Base-by-base conservation (phyloP, 2,888 invertebrate species). In the Agonum fuliginosum region DNA sequence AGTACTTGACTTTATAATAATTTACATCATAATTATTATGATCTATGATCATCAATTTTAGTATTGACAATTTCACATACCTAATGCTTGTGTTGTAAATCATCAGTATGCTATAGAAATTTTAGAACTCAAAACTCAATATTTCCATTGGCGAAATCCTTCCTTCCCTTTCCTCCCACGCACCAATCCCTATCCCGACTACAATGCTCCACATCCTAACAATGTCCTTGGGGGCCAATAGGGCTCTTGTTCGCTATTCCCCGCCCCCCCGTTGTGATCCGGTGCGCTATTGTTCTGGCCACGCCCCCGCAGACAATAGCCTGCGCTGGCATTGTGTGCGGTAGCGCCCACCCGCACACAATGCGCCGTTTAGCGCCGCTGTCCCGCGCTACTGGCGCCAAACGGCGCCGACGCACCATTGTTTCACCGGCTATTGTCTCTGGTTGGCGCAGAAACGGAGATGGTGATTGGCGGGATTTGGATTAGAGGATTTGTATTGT, bases 281-380 rank as follows among this genome's bases (percentile, higher is more conserved):
- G 12, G 46, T 46, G 46, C 46, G 46, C 46, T 46, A 46, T 46
- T 46, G 46, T 46, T 46, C 10, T 0, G 1, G 46, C 14, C 12
- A 14, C 12, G 12, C 46, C 46, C 46, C 17, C 46, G 12, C 46
- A 46, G 17, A 17, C 46, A 4, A 30, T 5, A 30, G 30, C 3
- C 3, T 8, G n/a, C 6, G 3, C 46, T 14, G 46, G 46, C 8
- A 46, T 46, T 46, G 46, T 46, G 12, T 12, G 46, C 46, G 46
- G 17, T 6, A 41, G 41, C 8, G 46, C 10, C 10, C 46, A 14
- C 46, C 10, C 46, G 12, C 46, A 12, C 46, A 46, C 46, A 46
- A 46, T 46, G 46, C 46, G 46, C 12, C 46, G 46, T 46, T 46
- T 46, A 46, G 46, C 46, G 46, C 46, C 46, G 46, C 46, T 10